Evolutionary conservation across 2,888 invertebrate genomes (phyloP).

Genomic region (Hyposoter dolosus): DNA sequence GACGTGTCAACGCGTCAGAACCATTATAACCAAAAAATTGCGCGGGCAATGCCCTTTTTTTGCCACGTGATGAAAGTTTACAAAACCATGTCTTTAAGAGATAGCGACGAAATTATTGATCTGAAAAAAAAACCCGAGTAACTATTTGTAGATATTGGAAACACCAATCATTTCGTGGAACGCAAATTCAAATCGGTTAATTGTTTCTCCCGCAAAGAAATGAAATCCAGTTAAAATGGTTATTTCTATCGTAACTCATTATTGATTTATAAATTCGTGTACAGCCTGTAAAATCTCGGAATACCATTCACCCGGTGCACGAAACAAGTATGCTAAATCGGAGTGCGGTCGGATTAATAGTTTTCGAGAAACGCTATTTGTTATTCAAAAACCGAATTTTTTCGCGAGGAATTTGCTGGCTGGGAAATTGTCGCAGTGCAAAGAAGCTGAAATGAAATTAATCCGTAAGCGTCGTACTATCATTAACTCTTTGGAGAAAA

Average conservation of each 20-base stretch:
- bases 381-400: conserved; percentile 13
- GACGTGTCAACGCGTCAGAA: too few species aligned
- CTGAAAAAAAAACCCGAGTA: neutral
- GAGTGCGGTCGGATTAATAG: too few species aligned
- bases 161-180: neutral
- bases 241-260: neutral
- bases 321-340: neutral
- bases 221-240: conserved; percentile 4
- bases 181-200: neutral
- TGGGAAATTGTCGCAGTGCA: neutral
- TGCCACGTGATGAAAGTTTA: neutral
- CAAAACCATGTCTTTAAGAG: conserved; percentile 2
- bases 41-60: too few species aligned
- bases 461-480: conserved; percentile 8
- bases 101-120: conserved; percentile 16
- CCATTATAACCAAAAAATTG: too few species aligned
- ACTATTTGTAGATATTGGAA: conserved; percentile 11
- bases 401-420: neutral
- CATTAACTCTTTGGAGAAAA: conserved; percentile 10
- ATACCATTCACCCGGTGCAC: neutral
- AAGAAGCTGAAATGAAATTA: neutral
- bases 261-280: neutral
- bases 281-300: conserved; percentile 4
- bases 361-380: neutral
- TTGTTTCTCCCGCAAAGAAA: neutral